phyloP scores from a whole-genome alignment of 2,797 vertebrate genomes.

The Neostethus bicornis region DNA sequence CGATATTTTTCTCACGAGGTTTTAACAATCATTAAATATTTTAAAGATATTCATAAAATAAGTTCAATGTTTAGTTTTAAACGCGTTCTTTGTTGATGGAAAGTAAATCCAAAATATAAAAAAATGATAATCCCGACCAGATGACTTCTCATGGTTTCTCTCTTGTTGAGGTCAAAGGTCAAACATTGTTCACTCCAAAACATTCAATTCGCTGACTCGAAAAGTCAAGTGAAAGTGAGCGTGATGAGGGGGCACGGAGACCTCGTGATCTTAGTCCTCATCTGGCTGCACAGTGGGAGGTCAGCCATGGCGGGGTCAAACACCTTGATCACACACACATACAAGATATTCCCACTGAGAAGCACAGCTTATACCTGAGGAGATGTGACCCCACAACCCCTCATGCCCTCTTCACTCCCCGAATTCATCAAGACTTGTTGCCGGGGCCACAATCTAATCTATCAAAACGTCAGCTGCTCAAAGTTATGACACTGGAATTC shows the following conservation, averaged over 20 bases:
- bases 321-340: conserved; percentile 5
- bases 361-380: conserved; percentile 27
- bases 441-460: conserved; percentile 25
- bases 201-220: conserved; percentile 34
- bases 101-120: not conserved
- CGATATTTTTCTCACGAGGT: not conserved
- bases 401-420: conserved; percentile 24
- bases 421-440: conserved; percentile 41
- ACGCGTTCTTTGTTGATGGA: not conserved
- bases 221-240: conserved; percentile 51
- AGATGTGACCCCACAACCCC: conserved; percentile 29
- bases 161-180: conserved; percentile 56
- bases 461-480: conserved; percentile 17
- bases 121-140: conserved; percentile 56
- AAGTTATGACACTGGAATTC: conserved; percentile 25
- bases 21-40: not conserved
- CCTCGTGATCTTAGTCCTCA: conserved; percentile 68
- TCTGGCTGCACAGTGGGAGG: conserved; percentile 61
- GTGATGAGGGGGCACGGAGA: conserved; percentile 59
- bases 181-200: conserved; percentile 36
- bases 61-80: not conserved
- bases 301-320: conserved; percentile 37
- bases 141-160: conserved; percentile 46
- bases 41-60: not conserved
- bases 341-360: conserved; percentile 36